A percentile compares a stretch with the other conserved stretches of the same genome.
These are phyloP conservation scores for Pangasius macronema DNA, from an alignment of 2,797 vertebrate genomes.

Conservation along the genomic window DNA sequence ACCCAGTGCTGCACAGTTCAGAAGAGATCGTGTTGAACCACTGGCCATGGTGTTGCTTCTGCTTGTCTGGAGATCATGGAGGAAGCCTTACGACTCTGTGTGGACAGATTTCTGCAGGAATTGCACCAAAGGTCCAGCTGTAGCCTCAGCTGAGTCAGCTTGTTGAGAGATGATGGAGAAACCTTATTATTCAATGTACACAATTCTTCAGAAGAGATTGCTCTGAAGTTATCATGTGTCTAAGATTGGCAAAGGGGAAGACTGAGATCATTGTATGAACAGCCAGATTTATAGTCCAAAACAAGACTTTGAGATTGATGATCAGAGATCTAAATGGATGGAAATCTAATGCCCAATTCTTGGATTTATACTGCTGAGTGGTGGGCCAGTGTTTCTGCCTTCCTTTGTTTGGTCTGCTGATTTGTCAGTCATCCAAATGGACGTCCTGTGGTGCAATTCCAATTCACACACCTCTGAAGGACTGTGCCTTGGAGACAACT, in stretches of 20 bases:
- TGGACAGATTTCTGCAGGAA: background rate
- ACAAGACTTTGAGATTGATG: background rate
- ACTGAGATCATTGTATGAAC: background rate
- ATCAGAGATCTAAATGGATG: background rate
- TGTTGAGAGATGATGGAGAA: background rate
- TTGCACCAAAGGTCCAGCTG: background rate
- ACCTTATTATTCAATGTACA: background rate
- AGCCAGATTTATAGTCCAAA: background rate
- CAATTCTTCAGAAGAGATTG: background rate
- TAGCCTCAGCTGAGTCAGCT: background rate
- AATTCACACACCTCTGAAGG: background rate
- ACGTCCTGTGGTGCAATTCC: background rate
- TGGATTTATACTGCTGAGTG: background rate
- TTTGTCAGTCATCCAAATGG: slow-evolving; percentile 8
- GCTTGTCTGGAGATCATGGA: background rate
- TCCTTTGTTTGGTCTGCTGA: background rate
- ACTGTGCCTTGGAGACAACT: background rate
- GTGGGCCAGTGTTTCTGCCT: background rate
- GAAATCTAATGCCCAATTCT: background rate
- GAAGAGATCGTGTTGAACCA: background rate
- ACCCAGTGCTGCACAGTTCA: background rate
- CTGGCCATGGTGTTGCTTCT: background rate
- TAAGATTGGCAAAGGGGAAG: background rate
- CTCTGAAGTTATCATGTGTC: background rate
- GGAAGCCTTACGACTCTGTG: background rate